These are phyloP conservation scores for Orientallactaga bullata DNA, from an alignment of 2,113 vertebrate species.

Conservation along the genomic window DNA sequence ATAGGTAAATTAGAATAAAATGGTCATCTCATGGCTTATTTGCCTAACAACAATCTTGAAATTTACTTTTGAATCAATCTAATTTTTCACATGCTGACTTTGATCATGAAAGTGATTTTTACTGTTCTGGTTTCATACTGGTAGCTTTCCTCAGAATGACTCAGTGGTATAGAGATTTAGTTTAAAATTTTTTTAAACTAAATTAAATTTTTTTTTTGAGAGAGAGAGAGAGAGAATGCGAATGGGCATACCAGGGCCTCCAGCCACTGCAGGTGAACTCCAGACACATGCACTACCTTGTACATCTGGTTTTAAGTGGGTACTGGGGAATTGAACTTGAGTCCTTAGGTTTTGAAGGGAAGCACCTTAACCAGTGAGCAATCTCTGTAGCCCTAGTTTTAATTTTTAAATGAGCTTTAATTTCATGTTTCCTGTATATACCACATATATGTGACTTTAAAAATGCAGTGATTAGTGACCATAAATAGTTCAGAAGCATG, in stretches of 20 bases:
- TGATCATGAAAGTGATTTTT: neutral
- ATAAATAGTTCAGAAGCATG: slow-evolving; percentile 48
- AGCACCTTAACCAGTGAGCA: no score
- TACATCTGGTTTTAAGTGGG: no score
- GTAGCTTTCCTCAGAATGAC: neutral
- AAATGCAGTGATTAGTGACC: neutral
- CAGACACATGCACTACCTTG: no score
- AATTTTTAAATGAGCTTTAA: slow-evolving; percentile 3
- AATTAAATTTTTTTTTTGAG: no score
- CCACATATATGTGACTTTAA: neutral
- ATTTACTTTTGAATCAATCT: slow-evolving; percentile 58
- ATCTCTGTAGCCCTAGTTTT: neutral
- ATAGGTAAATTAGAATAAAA: neutral
- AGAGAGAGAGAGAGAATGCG: no score
- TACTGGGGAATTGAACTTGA: no score
- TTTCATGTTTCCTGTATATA: neutral
- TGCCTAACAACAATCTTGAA: neutral
- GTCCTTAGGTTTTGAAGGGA: no score
- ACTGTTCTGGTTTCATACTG: neutral
- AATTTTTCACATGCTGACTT: neutral
- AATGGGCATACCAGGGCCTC: no score
- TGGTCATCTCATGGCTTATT: neutral
- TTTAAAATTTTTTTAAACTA: no score
- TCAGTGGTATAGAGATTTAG: neutral
- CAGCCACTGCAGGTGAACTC: no score